Evolutionary conservation across 2,797 vertebrate species (phyloP), one percentile per base, ranked within the genome.

Genomic region (Micrastur ruficollis): DNA sequence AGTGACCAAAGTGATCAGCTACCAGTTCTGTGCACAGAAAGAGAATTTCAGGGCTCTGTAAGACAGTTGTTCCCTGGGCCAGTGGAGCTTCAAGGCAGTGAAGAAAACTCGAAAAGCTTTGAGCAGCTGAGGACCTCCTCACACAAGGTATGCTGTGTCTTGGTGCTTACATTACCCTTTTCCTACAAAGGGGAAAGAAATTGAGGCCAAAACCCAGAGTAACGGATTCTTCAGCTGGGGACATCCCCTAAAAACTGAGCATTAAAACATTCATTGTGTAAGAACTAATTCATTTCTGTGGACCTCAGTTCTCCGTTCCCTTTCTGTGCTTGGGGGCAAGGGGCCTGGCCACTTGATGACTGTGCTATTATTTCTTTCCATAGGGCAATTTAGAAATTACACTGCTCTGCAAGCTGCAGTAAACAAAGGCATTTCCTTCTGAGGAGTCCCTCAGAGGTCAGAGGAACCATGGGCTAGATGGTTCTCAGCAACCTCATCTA

Each of bases 281-380:
- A 66, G 29, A 81, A 49, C 25, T 14, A 26, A 80, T 44, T 63
- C 34, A n/a, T 56, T 80, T 89, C 32, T 86, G 21, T 44, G 40
- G n/a, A 42, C n/a, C 6, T 71, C 7, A 5, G 8, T 14, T 79
- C 40, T 68, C 31, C 0, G 0, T 75, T 85, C 42, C 14, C 25
- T 72, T 81, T 87, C 53, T 32, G 14, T 42, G 18, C 14, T 32
- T 29, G 20, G 6, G 1, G 5, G 2, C 40, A 34, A 9, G 20
- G 32, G n/a, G 9, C 14, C 27, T 56, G 15, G 7, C 38, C 19
- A 21, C 34, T 42, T 59, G 34, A 55, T 1, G 3, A n/a, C 13
- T 40, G 26, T 40, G 4, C 5, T 85, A 21, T 56, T 0, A 4
- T 70, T 72, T 76, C 32, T 87, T 65, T 58, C 32, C 40, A 78